These are phyloP conservation scores for Vespertilio murinus DNA, from an alignment of 2,797 vertebrate species.

Conservation along the genomic window DNA sequence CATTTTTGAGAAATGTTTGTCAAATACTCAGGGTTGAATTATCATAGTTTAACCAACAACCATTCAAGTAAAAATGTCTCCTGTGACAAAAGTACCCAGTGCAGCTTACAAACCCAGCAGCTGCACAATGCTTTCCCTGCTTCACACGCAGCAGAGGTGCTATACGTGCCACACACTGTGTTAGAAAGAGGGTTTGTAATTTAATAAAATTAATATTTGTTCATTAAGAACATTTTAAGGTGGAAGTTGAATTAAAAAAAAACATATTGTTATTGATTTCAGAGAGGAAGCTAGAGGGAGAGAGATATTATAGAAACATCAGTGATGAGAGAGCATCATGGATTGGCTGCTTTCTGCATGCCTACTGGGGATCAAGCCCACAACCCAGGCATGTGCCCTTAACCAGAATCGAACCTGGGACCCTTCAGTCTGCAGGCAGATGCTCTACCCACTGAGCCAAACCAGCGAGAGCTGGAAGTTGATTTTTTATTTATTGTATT, in stretches of 20 bases:
- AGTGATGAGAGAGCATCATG: no score
- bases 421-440: no score
- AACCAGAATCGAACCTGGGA: no score
- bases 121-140: fast-evolving
- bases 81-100: background rate
- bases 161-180: background rate
- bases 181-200: background rate
- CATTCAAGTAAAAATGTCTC: background rate
- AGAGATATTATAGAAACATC: no score
- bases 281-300: no score
- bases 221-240: background rate
- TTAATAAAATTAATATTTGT: background rate
- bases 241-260: background rate
- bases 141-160: background rate
- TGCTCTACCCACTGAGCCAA: no score
- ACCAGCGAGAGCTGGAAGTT: background rate
- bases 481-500: background rate
- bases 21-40: background rate
- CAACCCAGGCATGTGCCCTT: no score
- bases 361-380: no score
- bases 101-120: background rate
- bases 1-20: slow-evolving; percentile 5
- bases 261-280: no score
- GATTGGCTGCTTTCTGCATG: no score
- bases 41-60: background rate